A percentile compares a stretch with the other conserved stretches of the same genome.
These are phyloP conservation scores for Drosophila takahashii DNA, from an alignment of 1,140 invertebrate species.

Conservation along the genomic window DNA sequence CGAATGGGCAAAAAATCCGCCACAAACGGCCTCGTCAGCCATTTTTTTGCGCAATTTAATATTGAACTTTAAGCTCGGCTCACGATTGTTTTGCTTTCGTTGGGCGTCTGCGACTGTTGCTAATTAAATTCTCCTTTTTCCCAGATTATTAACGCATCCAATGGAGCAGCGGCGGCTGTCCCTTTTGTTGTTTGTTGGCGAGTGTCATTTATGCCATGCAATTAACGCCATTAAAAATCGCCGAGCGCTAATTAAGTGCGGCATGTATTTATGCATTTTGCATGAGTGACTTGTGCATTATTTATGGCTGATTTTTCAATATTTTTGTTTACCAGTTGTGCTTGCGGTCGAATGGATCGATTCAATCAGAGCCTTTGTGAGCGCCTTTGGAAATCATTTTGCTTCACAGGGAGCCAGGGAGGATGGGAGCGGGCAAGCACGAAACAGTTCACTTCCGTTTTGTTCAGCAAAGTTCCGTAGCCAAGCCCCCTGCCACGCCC, in stretches of 20 bases:
- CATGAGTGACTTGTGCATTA: constrained; percentile 43
- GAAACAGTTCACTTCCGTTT: constrained; percentile 54
- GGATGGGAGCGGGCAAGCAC: constrained; percentile 1
- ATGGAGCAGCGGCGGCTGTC: constrained; percentile 10
- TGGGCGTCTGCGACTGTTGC: constrained; percentile 50
- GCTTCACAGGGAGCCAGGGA: not conserved
- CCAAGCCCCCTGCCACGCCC: constrained; percentile 21
- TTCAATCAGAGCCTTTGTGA: constrained; percentile 14
- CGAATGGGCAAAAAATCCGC: constrained; percentile 10
- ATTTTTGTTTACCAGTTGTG: constrained; percentile 20
- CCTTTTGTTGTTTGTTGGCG: constrained; percentile 21
- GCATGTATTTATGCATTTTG: constrained; percentile 49
- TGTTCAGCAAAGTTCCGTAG: constrained; percentile 28
- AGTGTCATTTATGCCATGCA: constrained; percentile 61
- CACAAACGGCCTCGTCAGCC: not conserved
- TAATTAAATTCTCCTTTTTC: constrained; percentile 65
- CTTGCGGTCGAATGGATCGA: constrained; percentile 30
- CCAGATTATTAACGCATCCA: constrained; percentile 47
- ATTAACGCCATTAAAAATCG: constrained; percentile 77
- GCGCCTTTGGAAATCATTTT: not conserved
- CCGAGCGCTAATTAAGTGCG: constrained; percentile 68
- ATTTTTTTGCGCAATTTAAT: constrained; percentile 33
- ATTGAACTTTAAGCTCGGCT: constrained; percentile 32
- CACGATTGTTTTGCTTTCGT: constrained; percentile 13
- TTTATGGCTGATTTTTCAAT: constrained; percentile 37